Evolutionary conservation across 2,113 vertebrate species (phyloP).

Genomic region (Mesoclemmys tuberculata): DNA sequence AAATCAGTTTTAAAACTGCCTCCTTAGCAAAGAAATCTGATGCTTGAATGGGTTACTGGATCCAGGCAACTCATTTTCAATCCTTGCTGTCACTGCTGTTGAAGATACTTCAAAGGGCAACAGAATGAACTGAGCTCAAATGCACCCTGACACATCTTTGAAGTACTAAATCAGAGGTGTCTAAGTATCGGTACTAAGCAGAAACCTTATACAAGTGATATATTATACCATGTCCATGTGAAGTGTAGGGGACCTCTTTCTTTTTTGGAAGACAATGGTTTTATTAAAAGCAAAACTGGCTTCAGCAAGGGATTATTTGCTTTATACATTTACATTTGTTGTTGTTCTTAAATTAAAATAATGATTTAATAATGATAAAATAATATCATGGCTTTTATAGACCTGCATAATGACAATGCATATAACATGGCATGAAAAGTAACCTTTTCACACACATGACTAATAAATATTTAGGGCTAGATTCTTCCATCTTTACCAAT

Average conservation of each 20-base stretch:
- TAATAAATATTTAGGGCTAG: background rate
- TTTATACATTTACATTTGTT: background rate
- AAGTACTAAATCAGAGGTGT: background rate
- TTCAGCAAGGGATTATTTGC: background rate
- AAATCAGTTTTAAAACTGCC: background rate
- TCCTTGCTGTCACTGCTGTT: background rate
- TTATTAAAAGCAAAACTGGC: background rate
- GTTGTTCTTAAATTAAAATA: slow-evolving; percentile 1
- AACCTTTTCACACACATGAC: background rate
- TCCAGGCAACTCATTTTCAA: background rate
- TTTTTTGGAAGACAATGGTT: background rate
- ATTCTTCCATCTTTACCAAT: slow-evolving; percentile 4
- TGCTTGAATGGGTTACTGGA: background rate
- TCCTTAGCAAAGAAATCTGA: background rate
- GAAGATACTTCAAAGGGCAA: slow-evolving; percentile 2
- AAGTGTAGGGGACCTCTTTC: background rate
- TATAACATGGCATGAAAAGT: background rate
- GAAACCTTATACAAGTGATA: background rate
- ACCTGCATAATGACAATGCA: background rate
- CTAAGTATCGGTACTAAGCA: background rate
- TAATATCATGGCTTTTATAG: background rate
- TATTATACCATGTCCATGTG: background rate
- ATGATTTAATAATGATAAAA: no score
- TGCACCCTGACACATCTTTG: background rate
- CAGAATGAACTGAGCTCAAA: background rate